Conservation (phyloP, 2,888 invertebrate species). For the Amblyjoppa proteus region DNA sequence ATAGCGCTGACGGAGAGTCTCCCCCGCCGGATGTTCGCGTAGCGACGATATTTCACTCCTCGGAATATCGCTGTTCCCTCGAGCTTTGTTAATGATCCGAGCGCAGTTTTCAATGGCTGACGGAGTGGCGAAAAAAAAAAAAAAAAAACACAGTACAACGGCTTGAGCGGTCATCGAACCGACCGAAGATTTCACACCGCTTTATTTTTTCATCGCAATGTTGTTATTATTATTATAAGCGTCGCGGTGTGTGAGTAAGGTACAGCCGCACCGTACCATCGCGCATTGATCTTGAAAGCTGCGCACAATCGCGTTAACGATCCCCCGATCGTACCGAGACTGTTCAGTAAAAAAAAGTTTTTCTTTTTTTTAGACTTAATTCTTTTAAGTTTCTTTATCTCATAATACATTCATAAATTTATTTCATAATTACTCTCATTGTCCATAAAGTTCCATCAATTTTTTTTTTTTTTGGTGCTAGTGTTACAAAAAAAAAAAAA, state of each 20-base stretch:
- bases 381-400: too few relatives aligned
- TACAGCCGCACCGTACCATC: background rate
- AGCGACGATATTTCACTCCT: conserved; percentile 3
- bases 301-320: conserved; percentile 18
- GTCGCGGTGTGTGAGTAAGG: background rate
- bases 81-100: conserved; percentile 12
- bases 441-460: too few relatives aligned
- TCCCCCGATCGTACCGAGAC: background rate
- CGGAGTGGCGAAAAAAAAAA: background rate
- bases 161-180: conserved; percentile 16
- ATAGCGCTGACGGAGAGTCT: conserved; percentile 19
- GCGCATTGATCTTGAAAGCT: conserved; percentile 32
- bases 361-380: too few relatives aligned
- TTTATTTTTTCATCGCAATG: conserved; percentile 1
- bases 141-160: background rate
- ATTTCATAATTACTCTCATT: too few relatives aligned
- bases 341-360: conserved; percentile 2
- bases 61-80: background rate
- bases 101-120: background rate
- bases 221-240: conserved; percentile 28
- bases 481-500: too few relatives aligned
- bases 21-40: background rate
- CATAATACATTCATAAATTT: too few relatives aligned
- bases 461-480: too few relatives aligned
- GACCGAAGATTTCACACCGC: conserved; percentile 6